A percentile compares a stretch with the other conserved stretches of the same genome.
Conservation (phyloP, 2,797 vertebrate genomes). For the Chloroceryle inda region DNA sequence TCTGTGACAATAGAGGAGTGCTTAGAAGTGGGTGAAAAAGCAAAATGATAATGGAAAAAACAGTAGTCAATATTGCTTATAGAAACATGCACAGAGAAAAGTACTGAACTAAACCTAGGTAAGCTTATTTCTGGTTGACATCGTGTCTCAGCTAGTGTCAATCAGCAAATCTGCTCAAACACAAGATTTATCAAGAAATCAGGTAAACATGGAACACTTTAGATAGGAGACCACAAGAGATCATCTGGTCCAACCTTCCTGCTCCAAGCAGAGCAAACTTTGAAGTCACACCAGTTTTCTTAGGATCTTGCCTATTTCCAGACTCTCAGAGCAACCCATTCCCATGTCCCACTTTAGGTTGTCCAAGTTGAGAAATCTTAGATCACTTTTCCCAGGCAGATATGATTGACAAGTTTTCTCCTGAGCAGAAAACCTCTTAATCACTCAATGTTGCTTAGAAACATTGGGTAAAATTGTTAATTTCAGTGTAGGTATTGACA, state of each 20-base stretch:
- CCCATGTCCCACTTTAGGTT: not conserved
- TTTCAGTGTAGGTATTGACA: not conserved
- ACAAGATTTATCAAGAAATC: not conserved
- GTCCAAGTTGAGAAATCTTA: not conserved
- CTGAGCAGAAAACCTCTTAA: not conserved
- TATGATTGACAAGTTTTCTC: not conserved
- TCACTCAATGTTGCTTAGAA: not conserved
- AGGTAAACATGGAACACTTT: not conserved
- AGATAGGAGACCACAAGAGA: not conserved
- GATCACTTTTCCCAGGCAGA: not conserved
- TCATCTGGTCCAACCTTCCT: not conserved
- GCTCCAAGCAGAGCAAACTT: not conserved
- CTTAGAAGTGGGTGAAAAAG: not conserved
- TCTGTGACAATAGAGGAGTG: not conserved
- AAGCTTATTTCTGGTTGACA: not conserved
- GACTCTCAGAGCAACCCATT: not conserved
- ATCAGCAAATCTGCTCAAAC: not conserved
- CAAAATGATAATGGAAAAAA: not conserved
- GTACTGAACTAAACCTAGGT: not conserved
- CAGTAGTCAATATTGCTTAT: not conserved
- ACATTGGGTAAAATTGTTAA: not conserved
- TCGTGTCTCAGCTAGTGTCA: not conserved
- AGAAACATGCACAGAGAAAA: not conserved
- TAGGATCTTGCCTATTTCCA: not conserved
- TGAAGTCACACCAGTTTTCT: not conserved